Base-by-base conservation (phyloP, 92 coral and sea anemone genomes). In the Desmophyllum pertusum region DNA sequence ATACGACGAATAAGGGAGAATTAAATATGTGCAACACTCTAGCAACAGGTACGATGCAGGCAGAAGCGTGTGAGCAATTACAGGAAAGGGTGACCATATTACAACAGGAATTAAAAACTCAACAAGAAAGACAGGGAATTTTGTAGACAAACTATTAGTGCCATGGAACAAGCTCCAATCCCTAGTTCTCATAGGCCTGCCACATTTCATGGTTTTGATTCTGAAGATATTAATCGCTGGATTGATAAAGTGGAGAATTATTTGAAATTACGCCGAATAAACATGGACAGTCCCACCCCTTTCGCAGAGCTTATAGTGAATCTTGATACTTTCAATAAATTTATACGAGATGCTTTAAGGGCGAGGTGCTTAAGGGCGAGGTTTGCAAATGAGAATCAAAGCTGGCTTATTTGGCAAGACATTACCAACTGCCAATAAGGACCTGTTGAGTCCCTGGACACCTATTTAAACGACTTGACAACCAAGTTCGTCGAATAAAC, bases 391-490 rank as follows among this genome's bases (percentile, higher is more conserved):
- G 69, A 69, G 6, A 45, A 68, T 27, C 83, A 74, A n/a, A 55
- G 46, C 10, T 84, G 78, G 38, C 18, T 74, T 5, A 10, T 77
- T 39, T 73, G 89, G 38, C 89, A 86, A 21, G 78, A 59, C 36
- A 19, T 86, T 23, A 69, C 66, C 18, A 70, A 46, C 18, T 59
- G 89, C 6, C 80, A 77, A 42, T 84, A 85, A 35, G 77, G 84
- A 11, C 69, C 66, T 7, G 25, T 66, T 10, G 84, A 85, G 53
- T 33, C 79, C 35, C 65, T 86, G 4, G 89, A 86, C 67, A 72
- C 63, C 10, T 86, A 79, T 64, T 40, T 86, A 8, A 64, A 51
- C 40, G 78, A 78, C 37, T 23, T 86, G 7, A 63, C 76, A 25
- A 59, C 48, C 17, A 66, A 73, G 27, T 79, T 33, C 36, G 71